Base-by-base conservation (phyloP, 1,140 invertebrate genomes). In the Homalodisca vitripennis region DNA sequence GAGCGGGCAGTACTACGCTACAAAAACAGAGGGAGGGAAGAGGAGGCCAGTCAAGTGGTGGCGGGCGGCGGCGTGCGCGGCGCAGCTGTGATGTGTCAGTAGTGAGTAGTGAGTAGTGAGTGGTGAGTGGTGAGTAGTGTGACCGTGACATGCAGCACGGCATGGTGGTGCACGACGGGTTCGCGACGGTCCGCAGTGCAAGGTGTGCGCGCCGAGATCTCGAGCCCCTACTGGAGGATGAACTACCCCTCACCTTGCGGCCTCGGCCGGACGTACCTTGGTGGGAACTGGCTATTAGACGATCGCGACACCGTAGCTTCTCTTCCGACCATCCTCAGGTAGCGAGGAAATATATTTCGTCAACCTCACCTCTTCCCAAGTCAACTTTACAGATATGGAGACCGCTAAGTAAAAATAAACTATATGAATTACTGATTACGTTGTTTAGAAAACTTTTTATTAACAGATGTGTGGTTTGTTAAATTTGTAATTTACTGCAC, bases 271-370 rank as follows among this genome's bases (percentile, higher is more conserved):
- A 86, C 55, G 86, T 94, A 48, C 92, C 92, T 0, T 93, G 92
- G 92, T 93, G 91, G 88, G 92, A 93, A 79, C 78, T 93, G 60
- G 92, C 92, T 22, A 92, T 91, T 14, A 87, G 86, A 70, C 86
- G 88, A 67, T 88, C 84, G 67, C 83, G 89, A 69, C 87, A 90
- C 55, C 84, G 88, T 70, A 90, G 88, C 75, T 91, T 89, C 76
- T 89, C 89, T 31, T 83, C 86, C 68, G 34, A 41, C 34, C 34
- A 41, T 41, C 34, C 6, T 17, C 34, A 41, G 34, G 34, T 41
- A 17, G 17, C n/a, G n/a, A n/a, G n/a, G n/a, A n/a, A n/a, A n/a
- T n/a, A n/a, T n/a, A n/a, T n/a, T n/a, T n/a, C n/a, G n/a, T n/a
- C n/a, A n/a, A n/a, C n/a, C n/a, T n/a, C n/a, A n/a, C n/a, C n/a